These are phyloP conservation scores for Mobula hypostoma DNA, from an alignment of 2,113 vertebrate genomes.

Conservation along the genomic window DNA sequence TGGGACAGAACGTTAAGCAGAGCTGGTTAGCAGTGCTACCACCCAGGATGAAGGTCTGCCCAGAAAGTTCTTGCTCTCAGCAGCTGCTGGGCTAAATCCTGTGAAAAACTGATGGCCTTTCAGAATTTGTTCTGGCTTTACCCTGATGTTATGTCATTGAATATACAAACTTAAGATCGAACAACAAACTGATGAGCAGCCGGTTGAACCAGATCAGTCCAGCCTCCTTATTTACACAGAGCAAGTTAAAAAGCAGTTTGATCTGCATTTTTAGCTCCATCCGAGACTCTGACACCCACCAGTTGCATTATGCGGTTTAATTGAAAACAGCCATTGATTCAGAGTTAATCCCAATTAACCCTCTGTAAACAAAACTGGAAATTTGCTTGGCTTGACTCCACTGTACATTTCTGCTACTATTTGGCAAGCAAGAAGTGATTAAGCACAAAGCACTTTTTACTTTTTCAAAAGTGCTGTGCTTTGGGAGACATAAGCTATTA, in stretches of 20 bases:
- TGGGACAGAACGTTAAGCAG: background rate
- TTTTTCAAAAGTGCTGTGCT: background rate
- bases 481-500: background rate
- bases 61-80: background rate
- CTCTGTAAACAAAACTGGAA: conserved; percentile 7
- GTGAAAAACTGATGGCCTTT: background rate
- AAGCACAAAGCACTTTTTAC: background rate
- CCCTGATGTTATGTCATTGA: background rate
- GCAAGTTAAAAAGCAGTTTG: background rate
- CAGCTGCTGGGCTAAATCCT: background rate
- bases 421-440: background rate
- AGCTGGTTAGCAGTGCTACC: background rate
- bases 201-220: background rate
- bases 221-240: background rate
- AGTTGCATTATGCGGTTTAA: conserved; percentile 1
- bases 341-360: conserved; percentile 7
- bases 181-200: background rate
- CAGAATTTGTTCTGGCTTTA: background rate
- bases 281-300: background rate
- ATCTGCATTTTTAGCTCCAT: background rate
- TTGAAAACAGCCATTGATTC: conserved; percentile 9
- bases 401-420: background rate
- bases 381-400: background rate
- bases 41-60: background rate
- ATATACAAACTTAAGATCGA: background rate